Evolutionary conservation across 2,797 vertebrate species (phyloP).

Genomic region (Lithobates pipiens): DNA sequence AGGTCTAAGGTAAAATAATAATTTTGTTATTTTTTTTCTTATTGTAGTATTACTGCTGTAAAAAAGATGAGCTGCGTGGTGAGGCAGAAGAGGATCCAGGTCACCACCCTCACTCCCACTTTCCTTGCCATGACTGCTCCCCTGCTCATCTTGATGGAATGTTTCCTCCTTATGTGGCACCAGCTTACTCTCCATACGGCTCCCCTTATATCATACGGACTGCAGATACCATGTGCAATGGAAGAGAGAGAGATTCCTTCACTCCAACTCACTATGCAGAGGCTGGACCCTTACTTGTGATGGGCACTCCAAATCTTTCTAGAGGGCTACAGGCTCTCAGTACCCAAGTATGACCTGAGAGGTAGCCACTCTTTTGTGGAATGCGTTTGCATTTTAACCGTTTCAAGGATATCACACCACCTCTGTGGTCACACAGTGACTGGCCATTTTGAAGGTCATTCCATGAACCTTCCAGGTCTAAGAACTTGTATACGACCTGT

Average conservation of each 20-base stretch:
- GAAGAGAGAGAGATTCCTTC: slow-evolving; percentile 86
- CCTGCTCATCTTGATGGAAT: slow-evolving; percentile 79
- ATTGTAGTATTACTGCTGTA: slow-evolving; percentile 96
- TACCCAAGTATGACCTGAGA: slow-evolving; percentile 54
- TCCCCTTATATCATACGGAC: slow-evolving; percentile 91
- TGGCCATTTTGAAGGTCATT: background rate
- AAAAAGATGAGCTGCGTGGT: slow-evolving; percentile 87
- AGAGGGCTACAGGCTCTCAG: slow-evolving; percentile 55
- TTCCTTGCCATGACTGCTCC: slow-evolving; percentile 89
- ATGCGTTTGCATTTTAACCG: slow-evolving; percentile 8
- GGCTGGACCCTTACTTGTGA: slow-evolving; percentile 79
- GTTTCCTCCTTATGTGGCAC: slow-evolving; percentile 73
- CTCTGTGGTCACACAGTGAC: background rate
- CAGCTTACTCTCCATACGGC: slow-evolving; percentile 87
- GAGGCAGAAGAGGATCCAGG: slow-evolving; percentile 82
- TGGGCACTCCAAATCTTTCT: slow-evolving; percentile 67
- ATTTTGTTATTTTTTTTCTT: background rate
- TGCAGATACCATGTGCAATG: slow-evolving; percentile 87
- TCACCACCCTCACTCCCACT: slow-evolving; percentile 76
- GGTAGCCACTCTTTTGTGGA: background rate
- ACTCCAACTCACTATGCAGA: slow-evolving; percentile 87
- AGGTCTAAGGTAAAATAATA: background rate
- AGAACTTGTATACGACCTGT: background rate
- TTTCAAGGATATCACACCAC: slow-evolving; percentile 34
- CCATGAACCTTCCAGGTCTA: background rate